These are phyloP conservation scores for Sepioteuthis lessoniana DNA, from an alignment of 2,888 invertebrate genomes.

Conservation along the genomic window DNA sequence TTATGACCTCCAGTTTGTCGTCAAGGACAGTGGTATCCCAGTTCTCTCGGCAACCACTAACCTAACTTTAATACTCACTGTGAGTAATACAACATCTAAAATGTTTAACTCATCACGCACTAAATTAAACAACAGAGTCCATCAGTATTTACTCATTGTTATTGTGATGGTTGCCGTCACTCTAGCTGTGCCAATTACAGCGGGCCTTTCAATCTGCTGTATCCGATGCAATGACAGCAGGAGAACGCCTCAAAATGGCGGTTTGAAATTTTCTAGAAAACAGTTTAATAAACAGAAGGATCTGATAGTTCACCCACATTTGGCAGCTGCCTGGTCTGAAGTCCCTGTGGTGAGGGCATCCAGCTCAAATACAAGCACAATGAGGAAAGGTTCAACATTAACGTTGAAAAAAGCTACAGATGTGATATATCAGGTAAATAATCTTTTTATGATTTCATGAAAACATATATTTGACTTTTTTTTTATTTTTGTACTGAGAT, in stretches of 20 bases:
- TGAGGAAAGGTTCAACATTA: conserved; percentile 1
- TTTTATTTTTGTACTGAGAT: no score
- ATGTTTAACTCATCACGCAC: not conserved
- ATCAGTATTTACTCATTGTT: not conserved
- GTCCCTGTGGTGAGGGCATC: not conserved
- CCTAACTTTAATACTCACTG: not conserved
- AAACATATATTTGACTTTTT: no score
- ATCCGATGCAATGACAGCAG: not conserved
- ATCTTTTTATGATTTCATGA: not conserved
- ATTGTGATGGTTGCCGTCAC: not conserved
- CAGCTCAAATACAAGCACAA: not conserved
- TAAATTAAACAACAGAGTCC: not conserved
- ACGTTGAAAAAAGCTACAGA: conserved; percentile 1
- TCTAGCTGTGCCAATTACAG: not conserved
- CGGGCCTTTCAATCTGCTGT: not conserved
- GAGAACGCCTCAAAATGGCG: not conserved
- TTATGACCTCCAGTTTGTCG: not conserved
- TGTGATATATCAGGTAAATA: not conserved
- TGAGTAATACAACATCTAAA: not conserved
- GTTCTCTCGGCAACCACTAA: not conserved
- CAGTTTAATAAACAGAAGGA: not conserved
- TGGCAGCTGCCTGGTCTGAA: not conserved
- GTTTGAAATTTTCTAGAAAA: not conserved
- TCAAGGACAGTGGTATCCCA: not conserved
- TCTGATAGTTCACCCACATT: not conserved